Evolutionary conservation across 2,113 vertebrate genomes (phyloP).

Genomic region (Enhydra lutris): DNA sequence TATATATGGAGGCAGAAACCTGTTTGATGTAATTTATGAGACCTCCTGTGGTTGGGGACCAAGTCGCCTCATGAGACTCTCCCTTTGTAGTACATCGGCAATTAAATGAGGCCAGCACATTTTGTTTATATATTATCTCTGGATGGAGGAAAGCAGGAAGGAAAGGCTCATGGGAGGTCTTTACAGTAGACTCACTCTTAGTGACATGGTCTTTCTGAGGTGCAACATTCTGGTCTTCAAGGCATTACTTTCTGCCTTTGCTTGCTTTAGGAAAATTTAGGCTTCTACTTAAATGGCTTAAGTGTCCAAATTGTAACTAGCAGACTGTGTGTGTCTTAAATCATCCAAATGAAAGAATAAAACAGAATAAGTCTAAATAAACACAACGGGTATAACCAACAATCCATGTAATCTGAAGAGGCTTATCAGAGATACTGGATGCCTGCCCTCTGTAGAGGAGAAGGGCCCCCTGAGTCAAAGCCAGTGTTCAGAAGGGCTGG

Average conservation of each 20-base stretch:
- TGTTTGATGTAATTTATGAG: conserved; percentile 6
- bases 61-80: neutral
- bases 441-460: neutral
- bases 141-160: neutral
- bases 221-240: neutral
- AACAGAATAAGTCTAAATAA: conserved; percentile 26
- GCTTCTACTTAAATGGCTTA: neutral
- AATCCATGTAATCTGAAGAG: neutral
- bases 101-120: neutral
- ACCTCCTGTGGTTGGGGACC: neutral
- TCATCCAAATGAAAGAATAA: conserved; percentile 49
- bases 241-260: neutral
- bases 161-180: neutral
- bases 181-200: neutral
- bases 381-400: neutral
- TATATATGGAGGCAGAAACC: conserved; percentile 17
- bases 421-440: conserved; percentile 20
- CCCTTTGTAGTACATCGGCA: neutral
- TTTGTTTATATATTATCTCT: neutral
- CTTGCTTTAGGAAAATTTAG: neutral
- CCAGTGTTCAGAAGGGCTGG: neutral
- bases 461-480: neutral
- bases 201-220: neutral
- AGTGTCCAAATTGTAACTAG: neutral
- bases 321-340: neutral